Base-by-base conservation (phyloP, 2,888 invertebrate genomes). In the Sinopyrophorus schimmeli region DNA sequence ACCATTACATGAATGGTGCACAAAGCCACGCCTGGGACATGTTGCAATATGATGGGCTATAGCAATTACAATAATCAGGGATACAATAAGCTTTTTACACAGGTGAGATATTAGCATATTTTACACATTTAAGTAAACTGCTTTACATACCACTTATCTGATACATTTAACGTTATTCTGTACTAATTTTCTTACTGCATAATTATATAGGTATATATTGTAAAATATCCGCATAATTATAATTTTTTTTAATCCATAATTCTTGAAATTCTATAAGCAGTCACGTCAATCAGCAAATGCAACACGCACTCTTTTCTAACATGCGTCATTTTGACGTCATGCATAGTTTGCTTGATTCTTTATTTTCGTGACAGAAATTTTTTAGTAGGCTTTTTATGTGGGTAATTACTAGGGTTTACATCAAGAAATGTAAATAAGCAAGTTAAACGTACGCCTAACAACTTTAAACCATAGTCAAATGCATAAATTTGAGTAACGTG, bases 61-160 rank as follows among this genome's bases (percentile, higher is more conserved):
- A 84, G 81, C 77, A 84, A 80, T 77, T 83, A 82, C 74, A 83
- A 80, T 74, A 72, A 73, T 62, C 81, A 85, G 71, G 87, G 87
- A 72, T 87, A 87, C 80, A 87, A 87, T 80, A 88, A 87, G 80
- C 81, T 88, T 71, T 87, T 87, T 69, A 86, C 88, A 53, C 88
- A 88, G 87, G 88, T 88, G 75, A 68, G 70, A 12, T n/a, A n/a
- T n/a, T n/a, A n/a, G n/a, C n/a, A n/a, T n/a, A n/a, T n/a, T n/a
- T n/a, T n/a, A n/a, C n/a, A n/a, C n/a, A n/a, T n/a, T n/a, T n/a
- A n/a, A 24, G 23, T 5, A 10, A 21, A 20, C 10, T 6, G n/a
- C 7, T 5, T 16, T 10, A 3, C 11, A 16, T 9, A n/a, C 5
- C 18, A 5, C 26, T 23, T n/a, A n/a, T 10, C 21, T 15, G 9